Base-by-base conservation (phyloP, 2,888 invertebrate genomes). In the Athrips mouffetella region DNA sequence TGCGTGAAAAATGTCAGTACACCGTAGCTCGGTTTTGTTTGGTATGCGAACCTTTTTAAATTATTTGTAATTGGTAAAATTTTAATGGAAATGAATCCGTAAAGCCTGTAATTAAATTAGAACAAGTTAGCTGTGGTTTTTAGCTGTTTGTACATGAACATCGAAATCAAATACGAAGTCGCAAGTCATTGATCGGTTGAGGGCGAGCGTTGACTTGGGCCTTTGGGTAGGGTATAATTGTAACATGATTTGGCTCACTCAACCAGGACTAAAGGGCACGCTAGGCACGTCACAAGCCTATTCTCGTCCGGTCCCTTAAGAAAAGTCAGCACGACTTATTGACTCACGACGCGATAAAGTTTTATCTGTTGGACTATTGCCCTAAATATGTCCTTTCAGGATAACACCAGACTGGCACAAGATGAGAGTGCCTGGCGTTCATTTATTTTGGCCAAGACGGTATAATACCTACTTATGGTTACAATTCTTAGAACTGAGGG, bases 291-390 rank as follows among this genome's bases (percentile, higher is more conserved):
- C 11, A 3, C 37, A 40, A 10, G 31, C 31, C 31, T 44, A 44
- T 31, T 42, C 18, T 16, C n/a, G 18, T 15, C 27, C 42, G 4
- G 35, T 33, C 35, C 23, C 45, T 23, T 35, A 35, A 15, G 45
- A 33, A 13, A 29, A 42, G 23, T 33, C 20, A 25, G 10, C 18
- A 37, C 46, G 37, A 37, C 37, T 37, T 29, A 46, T 44, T 44
- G 30, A 44, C 37, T 46, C 37, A 37, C 11, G 46, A 25, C 27
- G 11, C 18, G 27, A 37, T 23, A 37, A 37, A 46, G 16, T 46
- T 46, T 27, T 46, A 46, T 46, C 33, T 35, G 18, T 29, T 29
- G 10, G 40, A 25, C 23, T 13, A 40, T n/a, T n/a, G n/a, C n/a
- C n/a, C 16, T 15, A 35, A 35, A 18, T 13, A n/a, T n/a, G n/a